phyloP scores from a whole-genome alignment of 2,888 invertebrate genomes.

The Endotricha flammealis region DNA sequence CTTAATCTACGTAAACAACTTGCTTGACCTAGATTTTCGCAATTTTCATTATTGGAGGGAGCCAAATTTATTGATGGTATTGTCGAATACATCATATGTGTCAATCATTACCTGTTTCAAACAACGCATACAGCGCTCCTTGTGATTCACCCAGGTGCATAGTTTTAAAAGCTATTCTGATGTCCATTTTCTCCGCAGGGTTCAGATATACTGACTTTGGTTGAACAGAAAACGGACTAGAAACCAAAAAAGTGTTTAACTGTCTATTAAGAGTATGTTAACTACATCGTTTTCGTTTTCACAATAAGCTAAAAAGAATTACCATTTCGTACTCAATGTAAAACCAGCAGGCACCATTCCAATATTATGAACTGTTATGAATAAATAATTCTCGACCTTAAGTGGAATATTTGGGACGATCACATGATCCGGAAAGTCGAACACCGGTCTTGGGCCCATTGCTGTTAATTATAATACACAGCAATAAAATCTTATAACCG shows the following conservation, averaged over 20 bases:
- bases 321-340: conserved; percentile 53
- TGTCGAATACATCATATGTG: too few relatives aligned
- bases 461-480: conserved; percentile 29
- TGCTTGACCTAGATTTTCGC: too few relatives aligned
- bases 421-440: conserved; percentile 58
- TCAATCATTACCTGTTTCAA: conserved; percentile 69
- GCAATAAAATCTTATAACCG: too few relatives aligned
- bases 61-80: too few relatives aligned
- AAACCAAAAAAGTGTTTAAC: conserved; percentile 19
- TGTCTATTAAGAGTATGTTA: too few relatives aligned
- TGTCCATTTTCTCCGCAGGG: conserved; percentile 62
- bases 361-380: conserved; percentile 44
- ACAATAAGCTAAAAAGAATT: too few relatives aligned
- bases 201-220: conserved; percentile 72
- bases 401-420: conserved; percentile 49
- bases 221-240: conserved; percentile 71
- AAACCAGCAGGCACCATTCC: conserved; percentile 52
- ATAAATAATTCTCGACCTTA: conserved; percentile 46
- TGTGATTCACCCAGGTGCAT: conserved; percentile 55
- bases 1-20: too few relatives aligned
- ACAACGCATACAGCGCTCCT: conserved; percentile 42
- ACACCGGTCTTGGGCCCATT: conserved; percentile 61
- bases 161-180: conserved; percentile 73
- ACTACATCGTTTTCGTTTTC: too few relatives aligned
- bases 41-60: too few relatives aligned